Evolutionary conservation across 2,888 invertebrate genomes (phyloP).

Genomic region (Lissocephala sabroskyi): DNA sequence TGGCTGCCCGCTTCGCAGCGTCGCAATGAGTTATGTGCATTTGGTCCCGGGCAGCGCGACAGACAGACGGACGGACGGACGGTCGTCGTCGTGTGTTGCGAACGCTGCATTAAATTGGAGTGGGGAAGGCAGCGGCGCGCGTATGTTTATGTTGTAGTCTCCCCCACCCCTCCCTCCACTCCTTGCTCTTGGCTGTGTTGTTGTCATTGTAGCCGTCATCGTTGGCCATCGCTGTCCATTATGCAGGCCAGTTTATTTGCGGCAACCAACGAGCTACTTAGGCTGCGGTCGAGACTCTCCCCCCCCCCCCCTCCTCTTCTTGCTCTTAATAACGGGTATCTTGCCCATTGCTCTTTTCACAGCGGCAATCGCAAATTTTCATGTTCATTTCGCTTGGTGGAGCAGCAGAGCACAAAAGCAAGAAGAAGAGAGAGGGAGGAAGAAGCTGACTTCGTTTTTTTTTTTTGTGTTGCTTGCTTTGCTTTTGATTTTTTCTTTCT

Average conservation of each 20-base stretch:
- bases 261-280: background rate
- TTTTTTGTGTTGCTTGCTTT: too few species aligned
- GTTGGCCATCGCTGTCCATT: background rate
- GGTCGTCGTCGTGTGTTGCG: too few species aligned
- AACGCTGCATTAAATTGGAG: background rate
- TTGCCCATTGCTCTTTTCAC: too few species aligned
- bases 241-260: background rate
- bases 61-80: too few species aligned
- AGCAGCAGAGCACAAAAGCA: too few species aligned
- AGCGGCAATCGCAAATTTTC: conserved; percentile 18
- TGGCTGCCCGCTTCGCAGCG: background rate
- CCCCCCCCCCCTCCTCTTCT: too few species aligned
- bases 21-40: too few species aligned
- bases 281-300: conserved; percentile 8
- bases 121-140: background rate
- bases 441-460: too few species aligned
- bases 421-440: too few species aligned
- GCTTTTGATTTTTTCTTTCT: background rate
- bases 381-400: conserved; percentile 36
- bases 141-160: background rate
- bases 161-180: background rate
- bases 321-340: too few species aligned
- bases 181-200: background rate
- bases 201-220: background rate
- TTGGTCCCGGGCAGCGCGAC: too few species aligned